Evolutionary conservation across 2,797 vertebrate species (phyloP), one percentile per base, ranked within the genome.

Genomic region (Melanotaenia nigrans): DNA sequence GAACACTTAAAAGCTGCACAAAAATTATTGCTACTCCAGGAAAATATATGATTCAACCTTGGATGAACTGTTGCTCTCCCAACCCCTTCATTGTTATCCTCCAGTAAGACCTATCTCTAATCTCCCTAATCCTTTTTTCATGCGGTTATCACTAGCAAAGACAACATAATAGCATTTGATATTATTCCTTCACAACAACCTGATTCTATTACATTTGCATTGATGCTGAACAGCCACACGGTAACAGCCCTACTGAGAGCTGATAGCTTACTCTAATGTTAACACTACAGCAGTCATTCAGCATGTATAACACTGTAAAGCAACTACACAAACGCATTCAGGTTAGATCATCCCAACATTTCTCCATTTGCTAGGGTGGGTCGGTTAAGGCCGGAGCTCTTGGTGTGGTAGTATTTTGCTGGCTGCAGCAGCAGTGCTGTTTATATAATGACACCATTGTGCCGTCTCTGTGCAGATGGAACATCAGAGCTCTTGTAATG

Each of bases 401-500:
- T 85, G 85, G 82, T 81, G 75, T 85, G 86, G 83, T 89, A 86
- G 84, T 75, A 83, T 84, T 85, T 87, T 4, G 28, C 85, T 81
- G 71, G 79, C 84, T 86, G 75, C 86, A 83, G 88, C 82, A 86
- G 90, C 84, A 87, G 85, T 80, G 88, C 86, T 90, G 88, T 91
- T 93, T 90, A 85, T 88, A 92, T 92, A 94, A 95, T 93, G 90
- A 92, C 91, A 91, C 92, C 88, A 90, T 92, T 91, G 93, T 92
- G 92, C 88, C 82, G 90, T 82, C 87, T 86, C 82, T 89, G 90
- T 92, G 91, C 91, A 92, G 93, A 92, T 90, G 90, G 92, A 93
- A 91, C 92, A 92, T 91, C 89, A 93, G 90, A 91, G 90, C 91
- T 85, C 87, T 88, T 92, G 91, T 94, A 94, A 95, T 94, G 91